Base-by-base conservation (phyloP, 2,113 vertebrate species). In the Calypte anna region DNA sequence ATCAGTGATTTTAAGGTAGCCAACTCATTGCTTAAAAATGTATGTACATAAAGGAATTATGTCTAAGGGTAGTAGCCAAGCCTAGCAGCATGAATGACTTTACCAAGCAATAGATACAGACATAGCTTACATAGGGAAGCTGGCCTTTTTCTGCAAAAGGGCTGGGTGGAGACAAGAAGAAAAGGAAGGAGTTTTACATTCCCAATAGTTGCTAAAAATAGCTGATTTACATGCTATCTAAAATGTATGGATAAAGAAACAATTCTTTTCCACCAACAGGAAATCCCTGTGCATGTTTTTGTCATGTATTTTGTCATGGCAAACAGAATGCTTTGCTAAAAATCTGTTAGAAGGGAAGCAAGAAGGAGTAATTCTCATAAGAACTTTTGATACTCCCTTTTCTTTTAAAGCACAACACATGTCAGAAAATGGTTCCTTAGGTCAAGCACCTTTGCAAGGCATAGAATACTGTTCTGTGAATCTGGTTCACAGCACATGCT, bases 1-100 rank as follows among this genome's bases (percentile, higher is more conserved):
- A 64, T 63, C 77, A 83, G 58, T 22, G 80, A 86, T 90, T 50
- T 59, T 92, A 80, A 86, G 82, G 86, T 40, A 92, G 59, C 63
- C 24, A 51, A 91, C 40, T 51, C 30, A 50, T 68, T 90, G 63
- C 38, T 80, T 88, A 88, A 86, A 88, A 93, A 50, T 48, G 36
- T n/a, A 31, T 50, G 68, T 43, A 74, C 58, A 58, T 92, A 77
- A 81, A 86, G 64, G 77, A 91, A 77, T 72, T 87, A 43, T 21
- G 55, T 86, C 61, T 92, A 51, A 92, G 77, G 57, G 81, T 48
- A 24, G 59, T 43, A 70, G 61, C 46, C 28, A 76, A 77, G 30
- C 77, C 59, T 62, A 74, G 46, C 30, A 91, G 61, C 63, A 38
- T n/a, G 46, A 68, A 74, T 9, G 20, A 62, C 59, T 93, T 93